Percentiles rank a stretch among this genome's conserved stretches.
phyloP scores from a whole-genome alignment of 2,797 vertebrate species.

The Monodelphis domestica region DNA sequence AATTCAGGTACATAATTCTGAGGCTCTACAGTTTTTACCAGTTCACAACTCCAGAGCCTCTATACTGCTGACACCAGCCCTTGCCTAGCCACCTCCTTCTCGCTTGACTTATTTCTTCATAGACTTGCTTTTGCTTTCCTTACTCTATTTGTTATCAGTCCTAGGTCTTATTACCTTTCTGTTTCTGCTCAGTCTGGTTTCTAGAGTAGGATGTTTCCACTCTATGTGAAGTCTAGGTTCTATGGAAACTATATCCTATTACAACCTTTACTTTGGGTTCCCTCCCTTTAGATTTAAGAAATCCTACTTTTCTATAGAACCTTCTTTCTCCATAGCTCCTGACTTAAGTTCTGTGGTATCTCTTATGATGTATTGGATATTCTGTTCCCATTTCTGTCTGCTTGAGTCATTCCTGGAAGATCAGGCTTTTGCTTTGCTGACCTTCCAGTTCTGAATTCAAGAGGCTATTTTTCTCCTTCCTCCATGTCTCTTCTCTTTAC shows the following conservation, averaged over 20 bases:
- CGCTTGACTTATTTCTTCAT: not conserved
- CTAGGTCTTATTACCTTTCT: not conserved
- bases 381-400: not conserved
- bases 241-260: not conserved
- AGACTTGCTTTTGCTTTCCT: not conserved
- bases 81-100: not conserved
- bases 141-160: not conserved
- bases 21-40: not conserved
- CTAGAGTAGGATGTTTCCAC: not conserved
- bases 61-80: not conserved
- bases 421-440: not conserved
- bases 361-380: not conserved
- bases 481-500: not conserved
- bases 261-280: not conserved
- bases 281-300: not conserved
- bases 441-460: not conserved
- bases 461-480: not conserved
- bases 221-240: not conserved
- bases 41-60: not conserved
- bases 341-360: not conserved
- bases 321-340: not conserved
- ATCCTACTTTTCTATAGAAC: not conserved
- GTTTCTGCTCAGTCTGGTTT: not conserved
- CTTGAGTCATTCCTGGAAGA: not conserved
- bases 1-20: not conserved